Evolutionary conservation across 2,113 vertebrate species (phyloP).

Genomic region (Tinamus guttatus): DNA sequence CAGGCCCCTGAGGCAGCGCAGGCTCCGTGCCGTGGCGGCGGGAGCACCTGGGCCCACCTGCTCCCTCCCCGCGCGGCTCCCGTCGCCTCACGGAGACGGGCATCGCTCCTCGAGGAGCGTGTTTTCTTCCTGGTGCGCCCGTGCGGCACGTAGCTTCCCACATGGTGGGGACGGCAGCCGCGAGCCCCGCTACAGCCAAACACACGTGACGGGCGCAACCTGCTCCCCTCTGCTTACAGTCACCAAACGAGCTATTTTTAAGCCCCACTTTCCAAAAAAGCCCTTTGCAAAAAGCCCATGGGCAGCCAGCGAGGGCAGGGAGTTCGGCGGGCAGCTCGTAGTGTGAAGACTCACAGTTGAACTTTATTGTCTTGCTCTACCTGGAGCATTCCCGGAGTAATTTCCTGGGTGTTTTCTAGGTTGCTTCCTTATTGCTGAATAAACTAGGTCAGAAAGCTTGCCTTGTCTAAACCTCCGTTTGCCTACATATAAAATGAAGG

Average conservation of each 20-base stretch:
- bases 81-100: not conserved
- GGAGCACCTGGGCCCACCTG: not conserved
- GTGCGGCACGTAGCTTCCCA: not conserved
- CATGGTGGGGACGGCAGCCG: not conserved
- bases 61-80: not conserved
- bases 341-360: not conserved
- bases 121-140: too few species aligned
- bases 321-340: not conserved
- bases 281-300: not conserved
- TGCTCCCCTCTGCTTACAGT: not conserved
- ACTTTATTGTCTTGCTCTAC: not conserved
- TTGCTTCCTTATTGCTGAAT: conserved; percentile 51
- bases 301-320: not conserved
- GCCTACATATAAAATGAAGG: not conserved
- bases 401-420: conserved; percentile 35
- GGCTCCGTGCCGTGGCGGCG: rapidly evolving
- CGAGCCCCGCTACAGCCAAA: not conserved
- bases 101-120: too few species aligned
- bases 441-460: conserved; percentile 10
- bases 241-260: not conserved
- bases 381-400: conserved; percentile 17
- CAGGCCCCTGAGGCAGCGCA: not conserved
- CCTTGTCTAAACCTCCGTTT: not conserved
- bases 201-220: not conserved
- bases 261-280: not conserved